Evolutionary conservation across 2,113 vertebrate genomes (phyloP), one percentile per base, ranked within the genome.

Genomic region (Tretioscincus oriximinensis): DNA sequence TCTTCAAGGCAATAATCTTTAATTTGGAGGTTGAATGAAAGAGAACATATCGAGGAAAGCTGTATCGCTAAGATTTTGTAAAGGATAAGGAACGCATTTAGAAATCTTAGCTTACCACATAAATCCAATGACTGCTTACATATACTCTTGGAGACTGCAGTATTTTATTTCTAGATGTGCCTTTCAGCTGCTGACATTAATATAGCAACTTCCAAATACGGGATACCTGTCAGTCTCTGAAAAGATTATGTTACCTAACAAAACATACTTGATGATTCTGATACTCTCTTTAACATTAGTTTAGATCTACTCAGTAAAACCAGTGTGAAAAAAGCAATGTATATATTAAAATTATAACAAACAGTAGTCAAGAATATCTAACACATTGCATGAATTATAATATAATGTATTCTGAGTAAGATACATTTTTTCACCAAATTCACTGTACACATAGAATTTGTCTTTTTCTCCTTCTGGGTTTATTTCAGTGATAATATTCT

Each of bases 171-270:
- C 51, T 65, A 70, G 7, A 81, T 1, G 35, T 81, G 26, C 31
- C 70, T 60, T 77, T 26, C 24, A 86, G 83, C 77, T 91, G 81
- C 67, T 85, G 77, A 81, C 63, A 73, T 76, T 78, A 73, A 82
- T 11, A 85, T 11, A 82, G 75, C 74, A 69, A 0, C n/a, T 87
- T 82, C 75, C 74, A 81, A 31, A 78, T 81, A 81, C 0, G 68
- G 78, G 73, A 70, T 9, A 58, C 54, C 77, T 41, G 77, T 58
- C 77, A 73, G 26, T 0, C 0, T 75, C 75, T 69, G 35, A 87
- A 79, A 26, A 58, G 14, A 21, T 75, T 0, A 0, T 12, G 5
- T 76, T 35, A 7, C 22, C 67, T 2, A 0, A 12, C 66, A 80
- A 68, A 61, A 5, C 0, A 31, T 2, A 1, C 64, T 61, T 79